A percentile compares a stretch with the other conserved stretches of the same genome.
These are phyloP conservation scores for Apomyelois bistriatella DNA, from an alignment of 2,888 invertebrate species.

Conservation along the genomic window DNA sequence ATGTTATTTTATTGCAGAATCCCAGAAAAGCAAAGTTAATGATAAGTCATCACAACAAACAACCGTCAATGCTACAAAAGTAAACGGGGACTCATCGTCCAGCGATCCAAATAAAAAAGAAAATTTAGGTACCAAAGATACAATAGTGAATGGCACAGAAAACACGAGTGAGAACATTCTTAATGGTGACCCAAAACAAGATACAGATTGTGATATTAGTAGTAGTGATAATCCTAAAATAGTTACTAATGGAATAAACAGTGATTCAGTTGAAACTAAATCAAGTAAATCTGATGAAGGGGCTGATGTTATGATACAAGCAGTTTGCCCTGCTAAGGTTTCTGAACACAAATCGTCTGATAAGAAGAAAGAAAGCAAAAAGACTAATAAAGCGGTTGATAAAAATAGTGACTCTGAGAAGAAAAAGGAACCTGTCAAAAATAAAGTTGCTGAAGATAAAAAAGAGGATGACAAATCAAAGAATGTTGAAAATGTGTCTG, in stretches of 20 bases:
- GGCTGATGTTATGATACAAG: constrained; percentile 34
- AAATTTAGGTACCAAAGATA: constrained; percentile 70
- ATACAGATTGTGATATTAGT: constrained; percentile 77
- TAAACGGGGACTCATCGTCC: constrained; percentile 56
- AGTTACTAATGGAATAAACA: constrained; percentile 72
- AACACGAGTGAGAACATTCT: constrained; percentile 48
- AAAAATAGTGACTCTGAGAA: constrained; percentile 51
- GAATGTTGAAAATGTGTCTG: constrained; percentile 37
- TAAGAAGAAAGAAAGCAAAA: constrained; percentile 62
- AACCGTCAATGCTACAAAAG: constrained; percentile 43
- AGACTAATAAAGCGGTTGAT: constrained; percentile 45
- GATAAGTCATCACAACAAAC: constrained; percentile 55
- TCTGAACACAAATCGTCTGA: constrained; percentile 46
- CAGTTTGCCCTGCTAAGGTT: constrained; percentile 41
- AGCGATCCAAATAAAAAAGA: constrained; percentile 51
- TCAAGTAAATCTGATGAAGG: constrained; percentile 62
- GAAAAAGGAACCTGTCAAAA: constrained; percentile 45
- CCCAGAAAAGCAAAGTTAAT: constrained; percentile 51
- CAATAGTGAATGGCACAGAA: constrained; percentile 66
- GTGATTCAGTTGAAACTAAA: constrained; percentile 65
- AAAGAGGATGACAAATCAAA: constrained; percentile 41
- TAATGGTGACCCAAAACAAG: constrained; percentile 67
- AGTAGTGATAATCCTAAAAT: constrained; percentile 72
- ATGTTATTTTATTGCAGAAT: constrained; percentile 43
- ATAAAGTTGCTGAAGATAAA: constrained; percentile 41